Conservation (phyloP, 2,797 vertebrate species). For the Pristis pectinata region DNA sequence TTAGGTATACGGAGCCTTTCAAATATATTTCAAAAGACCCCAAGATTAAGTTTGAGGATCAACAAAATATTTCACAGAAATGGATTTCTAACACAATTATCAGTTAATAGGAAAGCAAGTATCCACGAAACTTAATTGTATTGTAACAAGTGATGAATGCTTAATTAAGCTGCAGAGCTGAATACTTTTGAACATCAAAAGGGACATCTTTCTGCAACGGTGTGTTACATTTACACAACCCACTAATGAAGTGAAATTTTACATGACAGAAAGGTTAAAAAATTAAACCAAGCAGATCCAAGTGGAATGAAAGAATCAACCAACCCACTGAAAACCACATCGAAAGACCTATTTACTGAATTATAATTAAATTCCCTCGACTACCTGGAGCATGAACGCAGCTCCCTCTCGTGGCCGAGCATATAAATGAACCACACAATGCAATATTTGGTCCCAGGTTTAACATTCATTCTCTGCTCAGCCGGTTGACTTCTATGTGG, state of each 20-base stretch:
- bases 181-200: neutral
- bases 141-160: neutral
- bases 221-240: neutral
- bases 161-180: neutral
- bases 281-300: neutral
- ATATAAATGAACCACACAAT: neutral
- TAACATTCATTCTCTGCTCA: neutral
- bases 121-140: neutral
- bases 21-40: neutral
- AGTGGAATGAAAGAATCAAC: neutral
- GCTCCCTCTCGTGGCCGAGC: constrained; percentile 3
- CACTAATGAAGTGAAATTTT: neutral
- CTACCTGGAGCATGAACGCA: neutral
- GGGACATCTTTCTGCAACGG: neutral
- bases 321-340: neutral
- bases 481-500: neutral
- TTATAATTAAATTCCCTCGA: neutral
- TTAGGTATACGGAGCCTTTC: neutral
- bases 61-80: constrained; percentile 12
- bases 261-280: neutral
- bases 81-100: neutral
- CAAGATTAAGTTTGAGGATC: neutral
- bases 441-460: neutral
- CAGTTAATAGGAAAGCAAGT: neutral
- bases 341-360: neutral